phyloP scores from a whole-genome alignment of 2,888 invertebrate genomes.

The Candidula unifasciata region DNA sequence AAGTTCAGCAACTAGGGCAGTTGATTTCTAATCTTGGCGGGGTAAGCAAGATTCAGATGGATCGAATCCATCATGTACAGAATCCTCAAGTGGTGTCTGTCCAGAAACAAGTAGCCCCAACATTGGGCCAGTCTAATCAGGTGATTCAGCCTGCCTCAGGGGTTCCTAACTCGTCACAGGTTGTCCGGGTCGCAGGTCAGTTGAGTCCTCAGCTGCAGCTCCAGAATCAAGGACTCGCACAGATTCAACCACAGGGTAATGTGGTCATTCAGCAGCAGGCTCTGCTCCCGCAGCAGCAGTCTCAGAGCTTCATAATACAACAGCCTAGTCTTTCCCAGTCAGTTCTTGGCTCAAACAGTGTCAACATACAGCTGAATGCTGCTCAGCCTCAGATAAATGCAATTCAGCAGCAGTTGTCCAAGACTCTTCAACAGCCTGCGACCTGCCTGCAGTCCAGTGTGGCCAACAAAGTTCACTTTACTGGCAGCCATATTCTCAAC shows the following conservation, averaged over 20 bases:
- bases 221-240: constrained; percentile 35
- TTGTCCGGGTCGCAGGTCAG: constrained; percentile 13
- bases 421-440: not conserved
- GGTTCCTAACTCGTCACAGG: constrained; percentile 17
- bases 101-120: constrained; percentile 41
- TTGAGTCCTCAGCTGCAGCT: constrained; percentile 34
- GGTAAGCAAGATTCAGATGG: constrained; percentile 37
- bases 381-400: not conserved
- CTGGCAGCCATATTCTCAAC: not conserved
- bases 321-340: not conserved
- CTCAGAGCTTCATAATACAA: not conserved
- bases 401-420: not conserved
- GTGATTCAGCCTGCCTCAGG: constrained; percentile 24
- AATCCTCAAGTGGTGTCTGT: constrained; percentile 23
- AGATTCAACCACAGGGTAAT: constrained; percentile 17
- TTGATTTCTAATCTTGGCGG: constrained; percentile 30
- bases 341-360: not conserved
- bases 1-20: constrained; percentile 44
- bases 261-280: constrained; percentile 34
- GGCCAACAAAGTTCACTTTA: constrained; percentile 8
- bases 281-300: not conserved
- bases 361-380: not conserved
- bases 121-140: constrained; percentile 20
- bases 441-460: not conserved
- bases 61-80: not conserved